Evolutionary conservation across 2,797 vertebrate species (phyloP), one percentile per base, ranked within the genome.

Genomic region (Nyctalus aviator): DNA sequence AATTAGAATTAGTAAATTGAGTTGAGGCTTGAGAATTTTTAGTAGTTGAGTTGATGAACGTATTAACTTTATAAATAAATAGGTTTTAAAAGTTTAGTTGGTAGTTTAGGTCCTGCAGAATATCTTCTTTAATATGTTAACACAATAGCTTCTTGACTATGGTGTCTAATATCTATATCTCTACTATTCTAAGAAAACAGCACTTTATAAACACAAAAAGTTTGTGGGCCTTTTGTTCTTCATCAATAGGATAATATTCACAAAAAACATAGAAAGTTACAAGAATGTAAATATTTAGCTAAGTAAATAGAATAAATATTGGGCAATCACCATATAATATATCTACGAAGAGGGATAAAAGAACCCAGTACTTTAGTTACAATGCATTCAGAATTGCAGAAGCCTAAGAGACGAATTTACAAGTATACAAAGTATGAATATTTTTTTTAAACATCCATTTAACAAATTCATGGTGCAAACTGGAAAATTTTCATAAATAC

Each of bases 211-310:
- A 98, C 96, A 98, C 96, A 97, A 97, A 98, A 96, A 98, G 95
- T 97, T 98, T 97, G 96, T 98, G 98, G 97, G 96, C 94, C 94
- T 97, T 97, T 96, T 96, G 84, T 97, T 96, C 96, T 98, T 93
- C 90, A 89, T 91, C 97, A 96, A 97, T 96, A 3, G 96, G 96
- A 96, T 97, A 98, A 98, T 95, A 97, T 50, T 95, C 98, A 98
- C 97, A 97, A 98, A 98, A 98, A 94, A 97, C 96, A 98, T 95
- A 97, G 97, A 97, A 98, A 98, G 97, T 97, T 97, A 97, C 95
- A 97, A 96, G 97, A 97, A 97, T 96, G 96, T 95, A 95, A 98
- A 97, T 98, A 98, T 94, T 97, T 97, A 98, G 95, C 94, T 96
- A 97, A 96, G 97, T 96, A 97, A 97, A 94, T 72, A 93, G 97